These are phyloP conservation scores for Odontamblyopus rebecca DNA, from an alignment of 2,797 vertebrate species.

Conservation along the genomic window DNA sequence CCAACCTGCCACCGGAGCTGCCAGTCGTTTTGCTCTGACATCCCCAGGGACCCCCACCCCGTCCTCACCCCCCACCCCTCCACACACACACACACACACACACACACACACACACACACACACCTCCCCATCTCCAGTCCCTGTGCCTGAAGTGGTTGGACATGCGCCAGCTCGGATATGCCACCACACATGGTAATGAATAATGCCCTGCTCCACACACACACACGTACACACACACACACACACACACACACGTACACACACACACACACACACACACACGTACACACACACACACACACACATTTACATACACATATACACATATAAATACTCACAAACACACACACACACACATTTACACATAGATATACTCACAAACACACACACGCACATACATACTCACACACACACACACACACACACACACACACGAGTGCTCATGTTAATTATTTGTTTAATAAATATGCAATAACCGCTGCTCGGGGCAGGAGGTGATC, in stretches of 20 bases:
- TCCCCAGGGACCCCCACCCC: neutral
- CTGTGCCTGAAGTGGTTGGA: slow-evolving; percentile 47
- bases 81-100: neutral
- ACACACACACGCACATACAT: slow-evolving; percentile 25
- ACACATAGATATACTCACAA: slow-evolving; percentile 14
- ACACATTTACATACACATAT: no score
- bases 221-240: neutral
- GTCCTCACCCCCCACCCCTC: no score
- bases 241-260: slow-evolving; percentile 23
- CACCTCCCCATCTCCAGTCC: slow-evolving; percentile 11
- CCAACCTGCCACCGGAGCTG: no score
- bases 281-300: slow-evolving; percentile 8
- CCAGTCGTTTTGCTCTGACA: neutral
- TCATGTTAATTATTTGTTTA: slow-evolving; percentile 71
- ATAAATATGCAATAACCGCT: slow-evolving; percentile 70
- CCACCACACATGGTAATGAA: slow-evolving; percentile 52
- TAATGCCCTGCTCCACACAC: slow-evolving; percentile 30
- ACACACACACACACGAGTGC: slow-evolving; percentile 18
- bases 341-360: no score
- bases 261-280: slow-evolving; percentile 15
- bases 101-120: no score
- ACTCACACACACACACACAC: slow-evolving; percentile 13
- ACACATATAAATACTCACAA: no score
- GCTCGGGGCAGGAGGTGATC: slow-evolving; percentile 46
- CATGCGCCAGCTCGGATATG: slow-evolving; percentile 44